phyloP scores from a whole-genome alignment of 2,888 invertebrate species.

The Caenorhabditis drosophilae region DNA sequence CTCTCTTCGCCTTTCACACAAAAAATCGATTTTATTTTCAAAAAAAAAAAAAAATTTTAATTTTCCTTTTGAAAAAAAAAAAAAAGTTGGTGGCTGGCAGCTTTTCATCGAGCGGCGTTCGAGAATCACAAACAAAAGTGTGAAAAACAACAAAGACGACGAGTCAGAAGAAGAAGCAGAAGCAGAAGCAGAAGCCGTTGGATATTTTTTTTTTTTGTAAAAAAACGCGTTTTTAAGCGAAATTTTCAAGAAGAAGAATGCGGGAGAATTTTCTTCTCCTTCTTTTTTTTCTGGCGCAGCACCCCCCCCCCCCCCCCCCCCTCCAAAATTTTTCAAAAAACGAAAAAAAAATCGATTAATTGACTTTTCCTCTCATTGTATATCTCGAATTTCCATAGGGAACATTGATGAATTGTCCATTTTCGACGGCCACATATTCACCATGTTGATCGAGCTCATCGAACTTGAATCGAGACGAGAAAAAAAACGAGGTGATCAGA shows the following conservation, averaged over 20 bases:
- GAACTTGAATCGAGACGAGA: conserved; percentile 49
- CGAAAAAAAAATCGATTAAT: neutral
- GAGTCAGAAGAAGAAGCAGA: no score
- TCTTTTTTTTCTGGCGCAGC: no score
- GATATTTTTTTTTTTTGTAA: no score
- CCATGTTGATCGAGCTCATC: conserved; percentile 50
- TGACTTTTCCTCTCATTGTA: conserved; percentile 29
- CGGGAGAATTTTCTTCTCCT: no score
- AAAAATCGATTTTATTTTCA: neutral
- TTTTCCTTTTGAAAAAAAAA: no score
- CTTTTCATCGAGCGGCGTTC: neutral
- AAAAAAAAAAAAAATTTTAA: no score
- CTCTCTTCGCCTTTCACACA: neutral
- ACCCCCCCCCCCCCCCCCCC: no score
- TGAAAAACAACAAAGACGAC: no score
- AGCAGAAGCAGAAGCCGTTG: no score
- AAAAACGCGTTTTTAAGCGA: no score
- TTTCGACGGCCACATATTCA: conserved; percentile 56
- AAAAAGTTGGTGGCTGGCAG: neutral
- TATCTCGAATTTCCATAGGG: conserved; percentile 38
- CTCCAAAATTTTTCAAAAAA: neutral
- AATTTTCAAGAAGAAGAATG: no score
- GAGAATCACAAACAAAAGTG: neutral
- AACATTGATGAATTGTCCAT: conserved; percentile 38
- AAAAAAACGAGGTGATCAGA: neutral